A percentile compares a stretch with the other conserved stretches of the same genome.
Conservation (phyloP, 1,140 invertebrate genomes). For the Apis dorsata region DNA sequence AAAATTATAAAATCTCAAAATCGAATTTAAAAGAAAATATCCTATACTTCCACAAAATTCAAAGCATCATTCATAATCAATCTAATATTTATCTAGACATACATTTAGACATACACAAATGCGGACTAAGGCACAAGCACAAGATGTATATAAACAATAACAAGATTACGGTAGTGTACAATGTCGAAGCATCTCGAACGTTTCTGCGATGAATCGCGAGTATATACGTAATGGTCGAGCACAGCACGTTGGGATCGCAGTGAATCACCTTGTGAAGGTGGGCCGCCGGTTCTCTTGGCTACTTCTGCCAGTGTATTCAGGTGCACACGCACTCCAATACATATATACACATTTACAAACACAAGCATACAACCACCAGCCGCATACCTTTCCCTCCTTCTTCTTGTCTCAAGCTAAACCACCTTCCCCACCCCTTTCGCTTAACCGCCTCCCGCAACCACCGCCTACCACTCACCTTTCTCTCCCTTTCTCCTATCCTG, state of each 20-base stretch:
- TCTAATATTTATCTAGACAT: too few relatives aligned
- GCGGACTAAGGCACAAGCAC: background rate
- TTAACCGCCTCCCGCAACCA: constrained; percentile 11
- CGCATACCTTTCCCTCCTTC: constrained; percentile 68
- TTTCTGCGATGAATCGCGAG: constrained; percentile 57
- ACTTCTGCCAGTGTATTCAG: background rate
- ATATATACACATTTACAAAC: constrained; percentile 26
- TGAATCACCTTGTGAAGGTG: constrained; percentile 77
- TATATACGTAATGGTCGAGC: constrained; percentile 62
- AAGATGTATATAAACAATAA: background rate
- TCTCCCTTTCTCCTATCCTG: background rate
- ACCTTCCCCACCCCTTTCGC: constrained; percentile 20
- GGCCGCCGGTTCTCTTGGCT: constrained; percentile 61
- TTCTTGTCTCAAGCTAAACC: constrained; percentile 70
- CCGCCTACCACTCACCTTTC: constrained; percentile 55
- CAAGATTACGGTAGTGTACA: background rate
- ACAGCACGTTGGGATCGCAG: constrained; percentile 63
- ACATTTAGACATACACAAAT: too few relatives aligned
- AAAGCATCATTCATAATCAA: too few relatives aligned
- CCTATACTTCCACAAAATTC: too few relatives aligned
- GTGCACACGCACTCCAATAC: constrained; percentile 27
- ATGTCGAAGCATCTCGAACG: constrained; percentile 36
- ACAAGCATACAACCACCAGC: constrained; percentile 22
- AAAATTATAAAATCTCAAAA: too few relatives aligned
- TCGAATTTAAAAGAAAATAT: too few relatives aligned